Evolutionary conservation across 2,113 vertebrate genomes (phyloP).

Genomic region (Procavia capensis): DNA sequence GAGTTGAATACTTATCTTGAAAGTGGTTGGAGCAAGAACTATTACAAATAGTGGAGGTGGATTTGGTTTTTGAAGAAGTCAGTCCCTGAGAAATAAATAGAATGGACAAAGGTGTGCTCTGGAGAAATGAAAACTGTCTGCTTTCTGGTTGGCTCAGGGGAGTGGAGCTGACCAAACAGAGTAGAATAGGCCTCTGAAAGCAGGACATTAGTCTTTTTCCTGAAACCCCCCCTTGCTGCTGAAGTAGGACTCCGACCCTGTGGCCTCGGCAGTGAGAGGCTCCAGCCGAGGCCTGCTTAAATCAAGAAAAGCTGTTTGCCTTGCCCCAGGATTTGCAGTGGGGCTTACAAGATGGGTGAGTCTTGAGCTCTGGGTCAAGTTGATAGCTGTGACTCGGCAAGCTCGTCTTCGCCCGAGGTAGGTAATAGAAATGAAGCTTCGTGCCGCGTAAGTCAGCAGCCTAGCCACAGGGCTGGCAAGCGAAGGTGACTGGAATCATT

Average conservation of each 20-base stretch:
- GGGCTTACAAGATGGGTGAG: slow-evolving; percentile 68
- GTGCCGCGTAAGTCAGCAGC: slow-evolving; percentile 81
- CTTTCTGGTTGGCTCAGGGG: neutral
- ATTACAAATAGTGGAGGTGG: neutral
- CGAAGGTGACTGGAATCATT: slow-evolving; percentile 79
- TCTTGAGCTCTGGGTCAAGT: slow-evolving; percentile 82
- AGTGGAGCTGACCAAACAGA: slow-evolving; percentile 70
- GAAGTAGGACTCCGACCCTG: slow-evolving; percentile 79
- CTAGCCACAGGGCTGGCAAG: slow-evolving; percentile 78
- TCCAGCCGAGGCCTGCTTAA: slow-evolving; percentile 41
- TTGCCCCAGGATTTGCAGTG: slow-evolving; percentile 68
- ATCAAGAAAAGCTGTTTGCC: slow-evolving; percentile 71
- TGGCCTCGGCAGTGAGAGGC: slow-evolving; percentile 77
- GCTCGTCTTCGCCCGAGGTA: slow-evolving; percentile 64
- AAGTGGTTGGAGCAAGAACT: slow-evolving; percentile 42
- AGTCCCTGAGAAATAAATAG: slow-evolving; percentile 1
- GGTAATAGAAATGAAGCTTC: slow-evolving; percentile 74
- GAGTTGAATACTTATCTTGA: slow-evolving; percentile 41
- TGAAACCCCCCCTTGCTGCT: slow-evolving; percentile 83
- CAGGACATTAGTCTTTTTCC: slow-evolving; percentile 69
- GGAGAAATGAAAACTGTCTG: neutral
- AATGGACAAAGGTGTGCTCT: neutral
- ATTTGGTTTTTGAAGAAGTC: slow-evolving; percentile 5
- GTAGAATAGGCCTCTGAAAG: neutral
- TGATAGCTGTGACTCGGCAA: neutral